A percentile compares a stretch with the other conserved stretches of the same genome.
Evolutionary conservation across 2,888 invertebrate species (phyloP).

Genomic region (Drosophila rellima): DNA sequence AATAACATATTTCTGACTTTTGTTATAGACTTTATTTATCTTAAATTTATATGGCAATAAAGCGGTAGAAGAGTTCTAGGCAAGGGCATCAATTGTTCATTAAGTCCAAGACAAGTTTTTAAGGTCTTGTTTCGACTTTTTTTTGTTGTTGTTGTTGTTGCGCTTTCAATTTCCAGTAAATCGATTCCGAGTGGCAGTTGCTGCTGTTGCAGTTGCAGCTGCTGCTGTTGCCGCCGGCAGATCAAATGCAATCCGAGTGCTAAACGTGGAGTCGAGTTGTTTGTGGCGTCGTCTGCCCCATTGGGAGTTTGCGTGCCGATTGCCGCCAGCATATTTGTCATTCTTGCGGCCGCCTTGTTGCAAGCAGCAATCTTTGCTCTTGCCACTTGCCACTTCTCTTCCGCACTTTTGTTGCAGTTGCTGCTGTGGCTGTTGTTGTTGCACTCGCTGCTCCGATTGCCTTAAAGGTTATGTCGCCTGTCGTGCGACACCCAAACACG

Average conservation of each 20-base stretch:
- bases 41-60: neutral
- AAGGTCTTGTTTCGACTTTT: neutral
- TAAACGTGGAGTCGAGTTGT: slow-evolving; percentile 23
- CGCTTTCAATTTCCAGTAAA: slow-evolving; percentile 46
- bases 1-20: too few relatives aligned
- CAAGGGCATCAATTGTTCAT: slow-evolving; percentile 5
- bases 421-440: slow-evolving; percentile 8
- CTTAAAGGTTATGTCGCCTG: slow-evolving; percentile 79
- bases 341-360: slow-evolving; percentile 55
- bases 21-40: too few relatives aligned
- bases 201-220: slow-evolving; percentile 4
- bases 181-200: slow-evolving; percentile 32
- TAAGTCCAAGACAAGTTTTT: neutral
- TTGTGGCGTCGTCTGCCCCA: slow-evolving; percentile 30
- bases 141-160: slow-evolving; percentile 7
- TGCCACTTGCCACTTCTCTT: slow-evolving; percentile 47
- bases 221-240: slow-evolving; percentile 29
- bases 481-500: slow-evolving; percentile 69
- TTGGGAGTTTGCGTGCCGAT: slow-evolving; percentile 65
- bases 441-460: slow-evolving; percentile 52
- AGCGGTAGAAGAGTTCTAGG: neutral
- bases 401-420: slow-evolving; percentile 23
- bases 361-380: slow-evolving; percentile 39
- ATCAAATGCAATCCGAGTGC: slow-evolving; percentile 39
- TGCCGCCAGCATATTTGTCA: slow-evolving; percentile 71